Evolutionary conservation across 1,140 invertebrate genomes (phyloP), one percentile per base, ranked within the genome.

Genomic region (Drosophila repleta): DNA sequence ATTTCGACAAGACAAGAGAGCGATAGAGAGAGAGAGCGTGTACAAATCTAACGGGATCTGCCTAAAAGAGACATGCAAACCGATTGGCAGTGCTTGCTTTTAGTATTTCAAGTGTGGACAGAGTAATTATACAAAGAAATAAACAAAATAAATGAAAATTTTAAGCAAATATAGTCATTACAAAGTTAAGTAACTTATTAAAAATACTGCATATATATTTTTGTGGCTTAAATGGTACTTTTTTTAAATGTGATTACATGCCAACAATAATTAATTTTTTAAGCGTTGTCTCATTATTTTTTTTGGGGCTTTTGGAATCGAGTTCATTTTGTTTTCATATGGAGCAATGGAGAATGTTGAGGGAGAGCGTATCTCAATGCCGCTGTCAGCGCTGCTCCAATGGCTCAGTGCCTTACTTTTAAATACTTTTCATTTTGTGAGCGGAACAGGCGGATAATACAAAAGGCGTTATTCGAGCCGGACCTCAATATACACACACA

Each of bases 341-440:
- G n/a, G 4, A 43, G 7, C 6, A 41, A 15, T 15, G 17, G 39
- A 43, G 45, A 46, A 46, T 21, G 45, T 17, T 20, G n/a, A 18
- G 37, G 18, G 11, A 17, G 18, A 18, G 7, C 18, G 35, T 11
- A 48, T 48, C 35, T 66, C 15, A 17, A 57, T 13, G 24, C 24
- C 20, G 13, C 58, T 51, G 37, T 24, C 51, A 29, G 37, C 20
- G 21, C 51, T 69, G 21, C 8, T 64, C 39, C 24, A 45, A n/a
- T 55, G 69, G 21, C 32, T 55, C 32, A 56, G 13, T 63, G 32
- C 55, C 67, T 70, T 64, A 63, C 58, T 53, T 74, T 74, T 62
- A 48, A 63, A 70, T 49, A 55, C 29, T 57, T 55, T 63, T 63
- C 35, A 48, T 65, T 24, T 52, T 60, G 68, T 60, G 61, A 71